Percentiles rank a stretch among this genome's conserved stretches.
phyloP scores from a whole-genome alignment of 2,888 invertebrate genomes.

The Atrina japonica region DNA sequence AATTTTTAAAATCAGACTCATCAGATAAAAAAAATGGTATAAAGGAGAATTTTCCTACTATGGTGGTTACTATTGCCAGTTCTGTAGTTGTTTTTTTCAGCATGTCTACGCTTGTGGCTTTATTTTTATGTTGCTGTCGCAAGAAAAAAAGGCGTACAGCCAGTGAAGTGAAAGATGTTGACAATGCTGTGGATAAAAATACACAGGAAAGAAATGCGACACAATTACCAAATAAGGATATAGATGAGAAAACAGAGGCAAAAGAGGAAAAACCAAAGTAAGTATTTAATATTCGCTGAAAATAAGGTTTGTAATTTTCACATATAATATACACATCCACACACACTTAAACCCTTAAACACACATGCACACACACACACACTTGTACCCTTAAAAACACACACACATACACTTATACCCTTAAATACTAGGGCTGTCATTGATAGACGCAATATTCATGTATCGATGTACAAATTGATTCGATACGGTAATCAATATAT shows the following conservation, averaged over 20 bases:
- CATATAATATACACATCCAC: too few relatives aligned
- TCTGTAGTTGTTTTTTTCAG: slow-evolving; percentile 66
- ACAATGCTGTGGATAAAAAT: slow-evolving; percentile 11
- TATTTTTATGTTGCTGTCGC: slow-evolving; percentile 74
- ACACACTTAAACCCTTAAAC: too few relatives aligned
- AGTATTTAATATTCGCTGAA: too few relatives aligned
- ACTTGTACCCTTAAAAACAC: too few relatives aligned
- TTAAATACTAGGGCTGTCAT: too few relatives aligned
- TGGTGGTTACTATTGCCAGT: slow-evolving; percentile 60
- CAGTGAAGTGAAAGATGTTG: slow-evolving; percentile 5
- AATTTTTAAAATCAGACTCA: neutral
- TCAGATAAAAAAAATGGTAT: neutral
- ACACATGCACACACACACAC: too few relatives aligned
- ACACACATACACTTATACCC: too few relatives aligned
- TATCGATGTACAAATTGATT: too few relatives aligned
- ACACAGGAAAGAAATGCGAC: neutral
- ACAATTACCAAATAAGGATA: neutral
- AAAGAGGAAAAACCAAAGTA: slow-evolving; percentile 37
- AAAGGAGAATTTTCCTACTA: slow-evolving; percentile 44
- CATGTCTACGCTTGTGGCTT: slow-evolving; percentile 67
- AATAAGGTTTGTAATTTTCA: too few relatives aligned
- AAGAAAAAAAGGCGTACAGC: slow-evolving; percentile 43
- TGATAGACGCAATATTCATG: too few relatives aligned
- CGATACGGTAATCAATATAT: too few relatives aligned
- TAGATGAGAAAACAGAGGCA: slow-evolving; percentile 5